A percentile compares a stretch with the other conserved stretches of the same genome.
Evolutionary conservation across 2,113 vertebrate species (phyloP).

Genomic region (Nothoprocta pentlandii): DNA sequence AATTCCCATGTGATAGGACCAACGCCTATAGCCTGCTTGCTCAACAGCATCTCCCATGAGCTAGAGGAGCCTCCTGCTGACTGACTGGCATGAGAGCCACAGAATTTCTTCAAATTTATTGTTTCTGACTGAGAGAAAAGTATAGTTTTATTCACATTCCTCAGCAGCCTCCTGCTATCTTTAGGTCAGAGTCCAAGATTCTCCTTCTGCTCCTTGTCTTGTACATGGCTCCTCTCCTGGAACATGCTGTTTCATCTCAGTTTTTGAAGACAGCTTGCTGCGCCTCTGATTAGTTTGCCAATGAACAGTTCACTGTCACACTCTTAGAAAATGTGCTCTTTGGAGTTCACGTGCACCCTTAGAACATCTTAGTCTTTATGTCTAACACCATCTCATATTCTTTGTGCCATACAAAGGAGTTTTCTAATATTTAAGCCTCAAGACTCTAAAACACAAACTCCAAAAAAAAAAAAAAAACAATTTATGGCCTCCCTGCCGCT

Average conservation of each 20-base stretch:
- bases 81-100: accelerated
- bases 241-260: background rate
- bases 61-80: background rate
- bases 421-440: background rate
- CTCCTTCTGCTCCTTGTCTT: background rate
- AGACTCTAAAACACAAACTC: background rate
- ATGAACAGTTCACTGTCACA: background rate
- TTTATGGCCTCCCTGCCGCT: background rate
- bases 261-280: background rate
- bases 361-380: background rate
- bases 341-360: accelerated
- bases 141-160: background rate
- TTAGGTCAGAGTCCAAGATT: background rate
- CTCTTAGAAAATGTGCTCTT: background rate
- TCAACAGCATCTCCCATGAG: background rate
- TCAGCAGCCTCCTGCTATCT: background rate
- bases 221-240: accelerated
- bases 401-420: background rate
- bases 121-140: background rate
- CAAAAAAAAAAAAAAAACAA: background rate
- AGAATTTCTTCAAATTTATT: background rate
- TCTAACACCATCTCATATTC: accelerated
- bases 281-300: background rate
- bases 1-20: accelerated
- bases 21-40: accelerated